These are phyloP conservation scores for Pantala flavescens DNA, from an alignment of 1,140 invertebrate species.

Conservation along the genomic window DNA sequence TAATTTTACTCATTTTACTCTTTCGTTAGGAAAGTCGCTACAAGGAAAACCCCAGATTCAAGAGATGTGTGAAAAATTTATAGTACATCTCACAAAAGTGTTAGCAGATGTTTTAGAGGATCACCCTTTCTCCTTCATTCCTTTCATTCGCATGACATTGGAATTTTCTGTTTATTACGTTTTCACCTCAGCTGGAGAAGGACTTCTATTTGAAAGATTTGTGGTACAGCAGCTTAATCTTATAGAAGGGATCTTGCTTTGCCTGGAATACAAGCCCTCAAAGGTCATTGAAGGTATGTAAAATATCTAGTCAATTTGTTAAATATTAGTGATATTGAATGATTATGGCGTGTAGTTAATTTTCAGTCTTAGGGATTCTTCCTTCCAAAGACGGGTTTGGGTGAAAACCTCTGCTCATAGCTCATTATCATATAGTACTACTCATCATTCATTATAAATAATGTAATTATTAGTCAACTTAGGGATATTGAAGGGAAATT, in stretches of 20 bases:
- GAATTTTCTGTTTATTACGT: conserved; percentile 76
- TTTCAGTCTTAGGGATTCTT: conserved; percentile 15
- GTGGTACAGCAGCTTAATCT: conserved; percentile 82
- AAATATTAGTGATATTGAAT: conserved; percentile 14
- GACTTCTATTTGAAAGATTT: conserved; percentile 69
- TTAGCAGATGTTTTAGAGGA: conserved; percentile 58
- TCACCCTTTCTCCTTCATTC: conserved; percentile 67
- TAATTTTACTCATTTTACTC: conserved; percentile 17
- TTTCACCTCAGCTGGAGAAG: conserved; percentile 68
- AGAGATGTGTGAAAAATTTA: conserved; percentile 65
- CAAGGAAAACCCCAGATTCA: conserved; percentile 47
- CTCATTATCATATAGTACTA: no score
- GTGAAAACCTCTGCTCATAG: no score
- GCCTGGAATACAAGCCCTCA: conserved; percentile 56
- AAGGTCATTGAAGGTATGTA: conserved; percentile 34
- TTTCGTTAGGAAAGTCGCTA: conserved; percentile 48
- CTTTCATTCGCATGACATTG: conserved; percentile 63
- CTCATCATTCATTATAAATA: no score
- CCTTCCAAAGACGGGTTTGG: no score
- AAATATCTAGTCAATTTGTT: background rate
- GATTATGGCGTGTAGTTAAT: background rate
- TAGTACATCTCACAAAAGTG: conserved; percentile 68
- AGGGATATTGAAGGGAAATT: no score
- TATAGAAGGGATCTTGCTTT: conserved; percentile 70
- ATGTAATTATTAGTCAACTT: no score